These are phyloP conservation scores for Meloidogyne hapla DNA, from an alignment of 1,140 invertebrate genomes.

Conservation along the genomic window DNA sequence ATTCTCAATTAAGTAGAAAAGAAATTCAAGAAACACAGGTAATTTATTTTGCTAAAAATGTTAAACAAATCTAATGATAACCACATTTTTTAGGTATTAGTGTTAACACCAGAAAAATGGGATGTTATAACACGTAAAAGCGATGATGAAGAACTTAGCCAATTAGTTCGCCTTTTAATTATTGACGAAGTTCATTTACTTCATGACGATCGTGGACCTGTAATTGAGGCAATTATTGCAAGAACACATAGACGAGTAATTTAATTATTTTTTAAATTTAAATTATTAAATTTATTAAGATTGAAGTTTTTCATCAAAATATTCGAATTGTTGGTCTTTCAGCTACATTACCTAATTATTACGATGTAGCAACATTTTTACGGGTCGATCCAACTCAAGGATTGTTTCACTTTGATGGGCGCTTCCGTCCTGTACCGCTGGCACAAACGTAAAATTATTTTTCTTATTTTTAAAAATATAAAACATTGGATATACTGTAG, in stretches of 20 bases:
- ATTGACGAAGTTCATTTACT: slow-evolving; percentile 98
- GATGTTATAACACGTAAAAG: slow-evolving; percentile 96
- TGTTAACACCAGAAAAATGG: slow-evolving; percentile 99
- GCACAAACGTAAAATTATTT: slow-evolving; percentile 70
- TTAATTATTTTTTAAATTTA: not conserved
- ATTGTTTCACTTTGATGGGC: slow-evolving; percentile 92
- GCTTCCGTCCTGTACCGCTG: slow-evolving; percentile 92
- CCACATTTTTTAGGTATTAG: slow-evolving; percentile 75
- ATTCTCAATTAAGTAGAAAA: slow-evolving; percentile 91
- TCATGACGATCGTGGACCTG: slow-evolving; percentile 93
- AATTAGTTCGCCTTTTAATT: slow-evolving; percentile 87
- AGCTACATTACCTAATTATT: slow-evolving; percentile 94
- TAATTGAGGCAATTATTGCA: slow-evolving; percentile 93
- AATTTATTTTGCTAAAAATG: slow-evolving; percentile 14
- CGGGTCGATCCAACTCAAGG: slow-evolving; percentile 87
- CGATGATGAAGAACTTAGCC: slow-evolving; percentile 74
- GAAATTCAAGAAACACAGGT: slow-evolving; percentile 90
- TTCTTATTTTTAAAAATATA: too few relatives aligned
- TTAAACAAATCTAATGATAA: too few relatives aligned
- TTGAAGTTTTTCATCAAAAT: slow-evolving; percentile 92
- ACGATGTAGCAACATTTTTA: slow-evolving; percentile 91
- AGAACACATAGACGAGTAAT: slow-evolving; percentile 81
- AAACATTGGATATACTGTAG: too few relatives aligned
- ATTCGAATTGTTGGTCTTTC: slow-evolving; percentile 93
- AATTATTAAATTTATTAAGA: slow-evolving; percentile 50